Percentiles rank a stretch among this genome's conserved stretches.
Evolutionary conservation across 2,888 invertebrate genomes (phyloP).

Genomic region (Eupelmus urozonus): DNA sequence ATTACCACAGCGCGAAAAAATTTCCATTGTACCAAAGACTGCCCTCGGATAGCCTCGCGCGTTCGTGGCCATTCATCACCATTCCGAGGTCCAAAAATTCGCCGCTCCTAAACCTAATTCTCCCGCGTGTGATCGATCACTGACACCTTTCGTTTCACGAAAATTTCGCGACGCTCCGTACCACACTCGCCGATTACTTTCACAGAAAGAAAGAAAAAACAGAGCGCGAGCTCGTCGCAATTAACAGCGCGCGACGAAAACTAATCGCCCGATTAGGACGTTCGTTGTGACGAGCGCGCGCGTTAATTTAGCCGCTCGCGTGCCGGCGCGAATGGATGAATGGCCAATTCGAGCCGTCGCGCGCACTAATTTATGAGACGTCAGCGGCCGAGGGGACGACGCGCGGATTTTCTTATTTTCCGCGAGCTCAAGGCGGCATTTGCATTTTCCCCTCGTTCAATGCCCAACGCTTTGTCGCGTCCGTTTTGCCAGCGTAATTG

Average conservation of each 20-base stretch:
- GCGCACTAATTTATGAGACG: constrained; percentile 47
- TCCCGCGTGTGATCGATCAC: not conserved
- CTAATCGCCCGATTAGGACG: constrained; percentile 55
- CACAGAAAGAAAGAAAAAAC: not conserved
- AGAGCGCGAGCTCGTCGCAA: too few species aligned
- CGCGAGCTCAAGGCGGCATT: constrained; percentile 22
- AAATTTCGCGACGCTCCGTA: not conserved
- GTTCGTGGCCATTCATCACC: too few species aligned
- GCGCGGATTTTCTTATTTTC: not conserved
- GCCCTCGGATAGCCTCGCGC: too few species aligned
- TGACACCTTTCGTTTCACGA: not conserved
- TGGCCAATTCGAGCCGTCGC: constrained; percentile 43
- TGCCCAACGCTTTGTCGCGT: too few species aligned
- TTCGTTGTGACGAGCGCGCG: constrained; percentile 25
- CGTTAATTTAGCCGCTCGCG: not conserved
- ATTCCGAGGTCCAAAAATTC: too few species aligned
- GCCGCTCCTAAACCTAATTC: too few species aligned
- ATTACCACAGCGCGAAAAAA: too few species aligned
- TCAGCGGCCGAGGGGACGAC: not conserved
- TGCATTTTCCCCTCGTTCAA: constrained; percentile 44
- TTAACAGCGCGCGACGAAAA: constrained; percentile 36
- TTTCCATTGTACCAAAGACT: too few species aligned
- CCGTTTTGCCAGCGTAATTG: constrained; percentile 19
- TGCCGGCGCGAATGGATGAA: constrained; percentile 23
- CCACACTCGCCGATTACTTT: not conserved